Percentiles rank a stretch among this genome's conserved stretches.
Evolutionary conservation across 2,113 vertebrate species (phyloP).

Genomic region (Cardinalis cardinalis): DNA sequence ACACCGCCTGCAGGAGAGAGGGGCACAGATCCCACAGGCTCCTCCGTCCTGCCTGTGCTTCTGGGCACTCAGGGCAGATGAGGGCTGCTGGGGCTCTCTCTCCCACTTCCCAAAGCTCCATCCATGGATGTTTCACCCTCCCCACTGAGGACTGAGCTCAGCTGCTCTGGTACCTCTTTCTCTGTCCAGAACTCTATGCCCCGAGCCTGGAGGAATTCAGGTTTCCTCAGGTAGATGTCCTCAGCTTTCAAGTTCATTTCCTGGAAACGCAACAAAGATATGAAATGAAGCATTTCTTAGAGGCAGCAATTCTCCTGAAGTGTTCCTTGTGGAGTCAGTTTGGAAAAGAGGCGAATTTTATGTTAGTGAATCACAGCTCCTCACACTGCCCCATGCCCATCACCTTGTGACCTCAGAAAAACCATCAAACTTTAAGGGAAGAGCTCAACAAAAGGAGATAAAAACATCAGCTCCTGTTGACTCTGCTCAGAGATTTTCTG

Average conservation of each 20-base stretch:
- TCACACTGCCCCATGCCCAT: neutral
- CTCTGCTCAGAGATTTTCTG: neutral
- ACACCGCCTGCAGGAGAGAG: conserved; percentile 69
- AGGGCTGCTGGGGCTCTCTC: neutral
- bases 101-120: neutral
- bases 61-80: neutral
- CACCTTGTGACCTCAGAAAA: neutral
- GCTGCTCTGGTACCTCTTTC: conserved; percentile 75
- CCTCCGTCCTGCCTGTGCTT: neutral
- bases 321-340: neutral
- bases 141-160: neutral
- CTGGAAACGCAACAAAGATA: conserved; percentile 49
- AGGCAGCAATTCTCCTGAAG: neutral
- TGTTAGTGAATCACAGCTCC: neutral
- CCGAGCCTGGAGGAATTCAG: conserved; percentile 74
- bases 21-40: neutral
- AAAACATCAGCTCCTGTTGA: neutral
- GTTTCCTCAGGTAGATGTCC: conserved; percentile 72
- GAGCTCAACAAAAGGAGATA: neutral
- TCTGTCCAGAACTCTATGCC: conserved; percentile 79
- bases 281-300: neutral
- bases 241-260: conserved; percentile 73
- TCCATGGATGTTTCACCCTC: neutral
- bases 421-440: neutral
- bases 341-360: neutral